Evolutionary conservation across 2,797 vertebrate species (phyloP).

Genomic region (Limnodromus scolopaceus): DNA sequence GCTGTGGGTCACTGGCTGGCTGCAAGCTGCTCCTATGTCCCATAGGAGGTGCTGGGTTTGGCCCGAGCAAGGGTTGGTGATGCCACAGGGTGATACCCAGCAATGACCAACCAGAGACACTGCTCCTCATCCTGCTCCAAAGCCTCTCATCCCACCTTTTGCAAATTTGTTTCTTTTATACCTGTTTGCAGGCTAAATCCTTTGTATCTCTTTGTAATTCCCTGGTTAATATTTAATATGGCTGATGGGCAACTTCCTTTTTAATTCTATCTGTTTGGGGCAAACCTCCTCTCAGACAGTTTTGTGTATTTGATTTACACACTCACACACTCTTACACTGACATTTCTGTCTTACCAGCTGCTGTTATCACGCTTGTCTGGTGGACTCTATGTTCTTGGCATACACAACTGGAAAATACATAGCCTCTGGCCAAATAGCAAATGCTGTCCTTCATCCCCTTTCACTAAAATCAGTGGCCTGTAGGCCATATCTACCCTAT

Average conservation of each 20-base stretch:
- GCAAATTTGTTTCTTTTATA: background rate
- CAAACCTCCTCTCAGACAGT: background rate
- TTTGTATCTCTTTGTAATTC: background rate
- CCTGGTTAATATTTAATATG: background rate
- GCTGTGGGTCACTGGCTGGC: background rate
- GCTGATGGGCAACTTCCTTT: background rate
- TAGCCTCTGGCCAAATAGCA: background rate
- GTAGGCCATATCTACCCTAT: background rate
- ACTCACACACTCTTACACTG: background rate
- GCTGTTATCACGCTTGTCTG: background rate
- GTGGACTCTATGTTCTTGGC: rapidly evolving
- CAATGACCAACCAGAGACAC: background rate
- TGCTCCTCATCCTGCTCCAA: background rate
- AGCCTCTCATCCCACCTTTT: rapidly evolving
- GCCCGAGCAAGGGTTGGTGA: background rate
- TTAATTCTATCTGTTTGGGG: background rate
- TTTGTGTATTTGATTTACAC: background rate
- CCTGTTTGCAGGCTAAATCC: background rate
- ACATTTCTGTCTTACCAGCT: background rate
- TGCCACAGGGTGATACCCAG: background rate
- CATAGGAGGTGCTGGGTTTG: background rate
- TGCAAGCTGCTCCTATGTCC: background rate
- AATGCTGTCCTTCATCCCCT: background rate
- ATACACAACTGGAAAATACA: background rate
- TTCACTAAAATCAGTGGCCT: background rate